phyloP scores from a whole-genome alignment of 2,113 vertebrate genomes.

The Dromaius novaehollandiae region DNA sequence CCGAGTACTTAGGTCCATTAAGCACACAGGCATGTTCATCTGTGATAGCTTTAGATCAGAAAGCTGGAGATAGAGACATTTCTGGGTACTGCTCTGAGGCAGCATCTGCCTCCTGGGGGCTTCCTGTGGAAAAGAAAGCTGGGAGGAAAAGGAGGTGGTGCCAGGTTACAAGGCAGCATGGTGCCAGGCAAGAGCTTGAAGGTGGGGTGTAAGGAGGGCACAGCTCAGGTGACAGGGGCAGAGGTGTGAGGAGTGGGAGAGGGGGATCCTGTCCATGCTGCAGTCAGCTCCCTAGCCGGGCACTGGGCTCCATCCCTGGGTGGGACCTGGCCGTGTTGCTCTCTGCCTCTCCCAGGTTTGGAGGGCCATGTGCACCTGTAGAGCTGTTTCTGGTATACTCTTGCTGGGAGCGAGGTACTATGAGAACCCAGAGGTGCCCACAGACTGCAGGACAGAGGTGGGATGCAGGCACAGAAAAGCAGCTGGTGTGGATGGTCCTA shows the following conservation, averaged over 20 bases:
- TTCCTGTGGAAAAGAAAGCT: too few species aligned
- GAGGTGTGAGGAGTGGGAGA: too few species aligned
- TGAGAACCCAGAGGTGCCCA: not conserved
- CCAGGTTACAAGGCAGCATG: too few species aligned
- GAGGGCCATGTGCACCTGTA: not conserved
- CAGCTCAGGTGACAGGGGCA: too few species aligned
- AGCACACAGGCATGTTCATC: fast-evolving
- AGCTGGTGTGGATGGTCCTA: fast-evolving
- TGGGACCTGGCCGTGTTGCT: not conserved
- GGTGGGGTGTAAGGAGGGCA: too few species aligned
- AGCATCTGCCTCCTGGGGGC: not conserved
- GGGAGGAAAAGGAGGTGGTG: too few species aligned
- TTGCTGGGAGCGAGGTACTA: not conserved
- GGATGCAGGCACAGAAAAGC: fast-evolving
- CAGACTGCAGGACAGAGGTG: not conserved
- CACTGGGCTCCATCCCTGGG: not conserved
- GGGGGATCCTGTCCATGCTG: too few species aligned
- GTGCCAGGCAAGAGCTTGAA: too few species aligned
- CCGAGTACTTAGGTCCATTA: too few species aligned
- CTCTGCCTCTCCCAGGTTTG: not conserved
- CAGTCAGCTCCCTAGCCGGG: too few species aligned
- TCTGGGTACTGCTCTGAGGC: not conserved
- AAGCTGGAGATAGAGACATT: not conserved
- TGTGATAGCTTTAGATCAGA: not conserved
- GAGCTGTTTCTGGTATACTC: not conserved